Percentiles rank a stretch among this genome's conserved stretches.
Evolutionary conservation across 2,888 invertebrate species (phyloP).

Genomic region (Mamestra brassicae): DNA sequence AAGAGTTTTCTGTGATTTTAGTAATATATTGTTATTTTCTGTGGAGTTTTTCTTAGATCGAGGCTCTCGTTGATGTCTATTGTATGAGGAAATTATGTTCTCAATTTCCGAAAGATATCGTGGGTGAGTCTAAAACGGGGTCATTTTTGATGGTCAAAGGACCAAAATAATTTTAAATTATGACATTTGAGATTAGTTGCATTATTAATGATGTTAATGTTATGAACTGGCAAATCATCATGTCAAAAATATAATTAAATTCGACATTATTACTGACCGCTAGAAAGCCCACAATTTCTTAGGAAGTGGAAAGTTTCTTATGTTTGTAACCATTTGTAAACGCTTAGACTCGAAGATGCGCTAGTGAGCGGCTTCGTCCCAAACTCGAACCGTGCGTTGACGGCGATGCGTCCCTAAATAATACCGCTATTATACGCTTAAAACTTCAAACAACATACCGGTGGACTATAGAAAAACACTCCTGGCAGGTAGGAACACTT

Average conservation of each 20-base stretch:
- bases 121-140: too few species aligned
- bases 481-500: constrained; percentile 78
- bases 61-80: constrained; percentile 75
- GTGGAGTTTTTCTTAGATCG: constrained; percentile 26
- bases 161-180: neutral
- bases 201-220: neutral
- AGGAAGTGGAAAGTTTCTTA: constrained; percentile 62
- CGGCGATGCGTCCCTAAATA: constrained; percentile 76
- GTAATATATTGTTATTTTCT: constrained; percentile 5
- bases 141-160: neutral
- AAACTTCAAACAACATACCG: constrained; percentile 81
- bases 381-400: constrained; percentile 46
- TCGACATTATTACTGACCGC: constrained; percentile 25
- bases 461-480: constrained; percentile 79
- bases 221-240: constrained; percentile 20
- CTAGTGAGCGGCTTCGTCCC: constrained; percentile 52
- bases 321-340: constrained; percentile 51
- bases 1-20: constrained; percentile 38
- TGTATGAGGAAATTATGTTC: constrained; percentile 57
- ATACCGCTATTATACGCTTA: constrained; percentile 77
- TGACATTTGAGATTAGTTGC: neutral
- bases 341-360: constrained; percentile 51
- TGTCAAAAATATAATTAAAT: constrained; percentile 43
- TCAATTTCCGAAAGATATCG: constrained; percentile 7
- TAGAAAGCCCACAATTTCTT: constrained; percentile 40